Conservation (phyloP, 2,113 vertebrate species). For the Varanus komodoensis region DNA sequence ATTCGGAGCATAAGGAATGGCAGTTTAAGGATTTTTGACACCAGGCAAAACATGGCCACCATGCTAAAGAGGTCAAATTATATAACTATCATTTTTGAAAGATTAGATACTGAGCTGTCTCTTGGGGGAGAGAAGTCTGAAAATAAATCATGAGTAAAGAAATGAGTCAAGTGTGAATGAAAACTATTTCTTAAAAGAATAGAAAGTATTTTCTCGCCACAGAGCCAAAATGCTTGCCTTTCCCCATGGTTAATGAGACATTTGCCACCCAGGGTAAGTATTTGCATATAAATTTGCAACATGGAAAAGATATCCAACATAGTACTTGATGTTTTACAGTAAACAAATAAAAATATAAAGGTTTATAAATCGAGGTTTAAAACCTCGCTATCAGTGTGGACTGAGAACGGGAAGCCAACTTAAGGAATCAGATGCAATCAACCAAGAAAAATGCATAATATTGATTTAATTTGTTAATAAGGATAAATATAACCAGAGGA, state of each 20-base stretch:
- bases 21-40: not conserved
- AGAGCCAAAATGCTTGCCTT: conserved; percentile 59
- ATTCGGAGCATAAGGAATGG: not conserved
- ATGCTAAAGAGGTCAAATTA: conserved; percentile 34
- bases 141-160: not conserved
- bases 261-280: conserved; percentile 58
- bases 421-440: conserved; percentile 25
- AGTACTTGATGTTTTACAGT: conserved; percentile 35
- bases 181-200: conserved; percentile 43
- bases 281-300: conserved; percentile 44
- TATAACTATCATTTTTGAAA: conserved; percentile 40
- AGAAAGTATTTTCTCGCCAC: conserved; percentile 16
- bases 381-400: not conserved
- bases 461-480: conserved; percentile 24
- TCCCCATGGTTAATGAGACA: conserved; percentile 36
- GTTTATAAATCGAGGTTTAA: conserved; percentile 11
- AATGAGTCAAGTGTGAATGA: not conserved
- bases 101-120: not conserved
- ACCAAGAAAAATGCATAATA: not conserved
- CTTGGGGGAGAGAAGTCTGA: not conserved
- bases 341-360: conserved; percentile 32
- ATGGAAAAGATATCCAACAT: conserved; percentile 32
- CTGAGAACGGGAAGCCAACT: conserved; percentile 28
- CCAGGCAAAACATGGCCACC: conserved; percentile 12
- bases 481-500: conserved; percentile 27